Evolutionary conservation across 1,140 invertebrate species (phyloP), one percentile per base, ranked within the genome.

Genomic region (Oscheius sp.): DNA sequence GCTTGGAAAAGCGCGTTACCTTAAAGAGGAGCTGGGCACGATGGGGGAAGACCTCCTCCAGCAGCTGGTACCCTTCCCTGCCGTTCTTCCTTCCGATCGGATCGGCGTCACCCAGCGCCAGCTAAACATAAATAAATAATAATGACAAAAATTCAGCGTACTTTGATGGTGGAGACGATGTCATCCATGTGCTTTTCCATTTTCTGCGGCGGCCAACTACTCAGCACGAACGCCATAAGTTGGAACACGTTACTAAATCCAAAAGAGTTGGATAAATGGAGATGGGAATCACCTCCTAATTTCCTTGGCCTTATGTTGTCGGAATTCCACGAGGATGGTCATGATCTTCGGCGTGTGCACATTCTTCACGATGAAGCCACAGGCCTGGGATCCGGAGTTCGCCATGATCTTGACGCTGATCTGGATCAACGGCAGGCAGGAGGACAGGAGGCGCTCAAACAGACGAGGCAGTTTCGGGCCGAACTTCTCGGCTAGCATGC

Each of bases 331-430:
- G 28, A 55, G 15, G 28, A 4, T 4, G 15, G 15, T 15, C 23
- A 55, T 7, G 7, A 55, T 7, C 15, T 26, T 15, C 4, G 49
- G 49, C 4, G 49, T 4, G 7, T 55, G 49, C 4, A 55, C 49
- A 55, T 55, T 55, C 49, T 55, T 55, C 4, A 55, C 23, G 23
- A 55, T 55, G 28, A 55, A 55, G 49, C 28, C 49, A 23, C 49
- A 55, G 7, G 49, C 49, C 23, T 55, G 49, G 7, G 15, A 26
- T 20, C 49, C 28, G 7, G 49, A 55, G 23, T 26, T 55, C 15
- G 49, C 7, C 49, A 55, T 55, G 23, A 55, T 26, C 28, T 55
- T 55, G 7, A 26, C 49, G 28, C 49, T 55, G 28, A 20, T 55
- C 23, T 55, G 49, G 23, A 55, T 55, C 7, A 55, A 20, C 7